phyloP scores from a whole-genome alignment of 2,888 invertebrate genomes.

The Saturnia pavonia region DNA sequence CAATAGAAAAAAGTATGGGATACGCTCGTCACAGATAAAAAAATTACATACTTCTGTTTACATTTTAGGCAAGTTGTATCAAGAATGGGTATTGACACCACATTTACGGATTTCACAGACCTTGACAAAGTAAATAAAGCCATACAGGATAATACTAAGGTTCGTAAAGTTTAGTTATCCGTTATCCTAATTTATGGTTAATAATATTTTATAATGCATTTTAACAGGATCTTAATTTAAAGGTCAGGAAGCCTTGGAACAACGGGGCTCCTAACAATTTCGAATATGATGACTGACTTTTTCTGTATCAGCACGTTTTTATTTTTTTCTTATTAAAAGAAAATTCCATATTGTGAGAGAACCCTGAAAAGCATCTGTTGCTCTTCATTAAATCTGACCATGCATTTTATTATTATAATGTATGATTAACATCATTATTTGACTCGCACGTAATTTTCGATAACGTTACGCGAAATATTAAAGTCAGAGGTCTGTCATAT shows the following conservation, averaged over 20 bases:
- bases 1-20: neutral
- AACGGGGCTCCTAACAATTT: neutral
- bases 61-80: constrained; percentile 81
- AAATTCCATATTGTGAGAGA: neutral
- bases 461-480: constrained; percentile 9
- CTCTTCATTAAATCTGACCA: neutral
- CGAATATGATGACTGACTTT: neutral
- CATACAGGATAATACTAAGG: constrained; percentile 93
- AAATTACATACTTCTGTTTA: neutral
- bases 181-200: neutral
- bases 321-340: no score
- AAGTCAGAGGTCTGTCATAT: constrained; percentile 8
- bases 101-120: constrained; percentile 90
- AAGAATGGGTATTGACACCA: constrained; percentile 87
- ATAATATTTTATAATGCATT: neutral
- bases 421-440: neutral
- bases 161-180: constrained; percentile 51
- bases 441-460: neutral
- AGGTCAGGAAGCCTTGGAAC: neutral
- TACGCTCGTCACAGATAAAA: neutral
- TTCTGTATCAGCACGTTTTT: no score
- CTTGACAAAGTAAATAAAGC: constrained; percentile 84
- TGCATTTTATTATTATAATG: neutral
- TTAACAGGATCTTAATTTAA: neutral
- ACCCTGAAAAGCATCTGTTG: neutral